Base-by-base conservation (phyloP, 2,888 invertebrate species). In the Drosophila neotestacea region DNA sequence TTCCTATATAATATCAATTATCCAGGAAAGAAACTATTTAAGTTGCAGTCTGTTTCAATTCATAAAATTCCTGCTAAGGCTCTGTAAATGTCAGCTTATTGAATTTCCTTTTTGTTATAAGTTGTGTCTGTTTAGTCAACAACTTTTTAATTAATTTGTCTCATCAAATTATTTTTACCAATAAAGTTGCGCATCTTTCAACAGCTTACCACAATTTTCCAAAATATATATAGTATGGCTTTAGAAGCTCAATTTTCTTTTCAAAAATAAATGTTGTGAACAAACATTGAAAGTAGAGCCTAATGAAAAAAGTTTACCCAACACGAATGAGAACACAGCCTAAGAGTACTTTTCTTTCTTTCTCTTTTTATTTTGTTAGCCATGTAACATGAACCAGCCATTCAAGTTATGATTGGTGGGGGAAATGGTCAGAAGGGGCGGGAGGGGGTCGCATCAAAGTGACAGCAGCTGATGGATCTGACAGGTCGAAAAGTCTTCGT, bases 381-480 rank as follows among this genome's bases (percentile, higher is more conserved):
- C 48, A 22, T 48, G 41, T 70, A 62, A 70, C 16, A 36, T 50
- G 47, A 55, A 44, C 27, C 11, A 22, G 34, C 28, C 34, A 34
- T 34, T 28, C 30, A 50, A 48, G 64, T 64, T 59, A 55, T 41
- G 44, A 34, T 39, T 34, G 10, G 16, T n/a, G 1, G 32, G 16
- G 30, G 1, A 30, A 13, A 28, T 5, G 27, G 10, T 10, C 9
- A 30, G 22, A 10, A 4, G 41, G 32, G 9, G 6, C 7, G 6
- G 7, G 5, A 16, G 48, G 36, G 13, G 16, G 11, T 10, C 55
- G 10, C n/a, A 27, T 51, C 38, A 54, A 48, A 48, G 28, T 78
- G 84, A 79, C 79, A 84, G 70, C 72, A 69, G 75, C 66, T 86
- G 81, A 86, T 81, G 84, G 65, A 81, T 70, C 74, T 67, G 81